These are phyloP conservation scores for Parnassius apollo DNA, from an alignment of 2,888 invertebrate genomes.

Conservation along the genomic window DNA sequence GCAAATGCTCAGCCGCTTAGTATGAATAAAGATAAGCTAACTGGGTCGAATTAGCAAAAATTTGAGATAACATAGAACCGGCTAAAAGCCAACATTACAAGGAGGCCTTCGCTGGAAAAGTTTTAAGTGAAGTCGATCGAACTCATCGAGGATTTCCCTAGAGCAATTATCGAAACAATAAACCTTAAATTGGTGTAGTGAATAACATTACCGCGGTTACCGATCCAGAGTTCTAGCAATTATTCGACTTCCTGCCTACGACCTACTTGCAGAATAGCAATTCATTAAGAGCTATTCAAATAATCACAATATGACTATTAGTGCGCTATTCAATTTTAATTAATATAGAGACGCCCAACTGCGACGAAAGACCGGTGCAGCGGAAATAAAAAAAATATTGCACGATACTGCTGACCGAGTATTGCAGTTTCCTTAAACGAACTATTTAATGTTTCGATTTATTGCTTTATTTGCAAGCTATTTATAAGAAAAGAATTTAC, in stretches of 20 bases:
- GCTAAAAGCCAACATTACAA: constrained; percentile 42
- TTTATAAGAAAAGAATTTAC: constrained; percentile 58
- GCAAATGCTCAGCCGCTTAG: constrained; percentile 23
- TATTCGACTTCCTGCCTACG: constrained; percentile 60
- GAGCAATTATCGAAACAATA: constrained; percentile 79
- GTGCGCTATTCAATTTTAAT: constrained; percentile 67
- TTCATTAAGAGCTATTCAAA: constrained; percentile 77
- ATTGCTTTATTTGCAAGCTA: constrained; percentile 56
- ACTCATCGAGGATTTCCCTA: constrained; percentile 56
- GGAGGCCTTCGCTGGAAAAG: constrained; percentile 43
- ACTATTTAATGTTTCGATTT: constrained; percentile 67
- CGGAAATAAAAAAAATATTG: constrained; percentile 27
- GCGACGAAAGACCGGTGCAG: constrained; percentile 35
- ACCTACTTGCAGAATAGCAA: constrained; percentile 70
- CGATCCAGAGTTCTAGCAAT: constrained; percentile 68
- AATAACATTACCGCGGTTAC: constrained; percentile 62
- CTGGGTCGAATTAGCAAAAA: constrained; percentile 21
- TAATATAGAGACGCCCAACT: constrained; percentile 45
- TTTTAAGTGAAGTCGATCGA: constrained; percentile 51
- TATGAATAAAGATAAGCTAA: constrained; percentile 26
- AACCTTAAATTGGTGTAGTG: constrained; percentile 73
- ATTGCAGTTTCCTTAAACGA: constrained; percentile 53
- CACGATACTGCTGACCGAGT: constrained; percentile 38
- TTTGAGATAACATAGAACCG: constrained; percentile 29
- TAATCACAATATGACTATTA: constrained; percentile 74